These are phyloP conservation scores for Trichopoda pennipes DNA, from an alignment of 2,888 invertebrate species.

Conservation along the genomic window DNA sequence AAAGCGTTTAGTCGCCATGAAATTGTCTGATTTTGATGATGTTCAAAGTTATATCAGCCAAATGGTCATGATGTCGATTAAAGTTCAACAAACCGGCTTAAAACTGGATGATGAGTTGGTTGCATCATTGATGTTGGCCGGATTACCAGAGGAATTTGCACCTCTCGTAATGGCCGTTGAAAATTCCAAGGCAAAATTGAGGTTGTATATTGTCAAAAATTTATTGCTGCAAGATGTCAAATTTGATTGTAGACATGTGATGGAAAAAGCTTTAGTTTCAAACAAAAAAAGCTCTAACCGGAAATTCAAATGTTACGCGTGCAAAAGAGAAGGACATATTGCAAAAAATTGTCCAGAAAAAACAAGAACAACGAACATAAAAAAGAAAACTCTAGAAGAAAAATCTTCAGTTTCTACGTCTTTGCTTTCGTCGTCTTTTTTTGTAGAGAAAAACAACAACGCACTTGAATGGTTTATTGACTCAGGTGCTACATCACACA, in stretches of 20 bases:
- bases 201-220: too few species aligned
- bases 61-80: constrained; percentile 66
- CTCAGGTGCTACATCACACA: too few species aligned
- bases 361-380: too few species aligned
- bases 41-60: constrained; percentile 42
- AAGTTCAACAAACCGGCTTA: constrained; percentile 58
- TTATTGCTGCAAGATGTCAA: too few species aligned
- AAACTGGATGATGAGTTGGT: constrained; percentile 61
- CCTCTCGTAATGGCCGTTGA: constrained; percentile 57
- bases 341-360: constrained; percentile 5
- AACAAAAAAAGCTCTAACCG: background rate
- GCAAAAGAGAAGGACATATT: constrained; percentile 18
- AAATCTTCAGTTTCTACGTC: constrained; percentile 10
- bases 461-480: background rate
- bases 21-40: background rate
- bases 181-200: constrained; percentile 33
- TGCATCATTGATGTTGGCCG: constrained; percentile 65
- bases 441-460: constrained; percentile 9
- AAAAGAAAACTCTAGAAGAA: background rate
- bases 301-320: constrained; percentile 2
- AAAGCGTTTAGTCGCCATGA: background rate
- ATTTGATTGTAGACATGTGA: too few species aligned
- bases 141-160: too few species aligned
- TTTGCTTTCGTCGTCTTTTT: constrained; percentile 7
- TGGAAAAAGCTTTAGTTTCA: too few species aligned